A percentile compares a stretch with the other conserved stretches of the same genome.
phyloP scores from a whole-genome alignment of 2,888 invertebrate species.

The Rhodophaea formosa region DNA sequence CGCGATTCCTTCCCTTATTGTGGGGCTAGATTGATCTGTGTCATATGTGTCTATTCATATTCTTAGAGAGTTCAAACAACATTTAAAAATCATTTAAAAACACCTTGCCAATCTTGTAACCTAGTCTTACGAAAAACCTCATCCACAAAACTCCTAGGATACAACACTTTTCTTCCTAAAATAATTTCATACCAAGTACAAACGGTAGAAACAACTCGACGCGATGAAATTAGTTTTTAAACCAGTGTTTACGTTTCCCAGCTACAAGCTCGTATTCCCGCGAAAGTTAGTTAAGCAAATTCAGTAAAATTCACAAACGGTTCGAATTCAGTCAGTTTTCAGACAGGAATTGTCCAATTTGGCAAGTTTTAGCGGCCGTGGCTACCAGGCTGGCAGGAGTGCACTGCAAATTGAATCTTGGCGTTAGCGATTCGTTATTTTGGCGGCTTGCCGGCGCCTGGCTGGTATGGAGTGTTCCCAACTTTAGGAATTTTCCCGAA shows the following conservation, averaged over 20 bases:
- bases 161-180: too few species aligned
- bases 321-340: slow-evolving; percentile 33
- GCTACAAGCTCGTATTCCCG: neutral
- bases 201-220: neutral
- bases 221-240: neutral
- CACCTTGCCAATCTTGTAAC: too few species aligned
- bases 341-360: slow-evolving; percentile 51
- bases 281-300: slow-evolving; percentile 29
- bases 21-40: too few species aligned
- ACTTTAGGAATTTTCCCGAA: neutral
- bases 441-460: slow-evolving; percentile 34
- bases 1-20: too few species aligned
- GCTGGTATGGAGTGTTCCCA: slow-evolving; percentile 11
- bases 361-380: slow-evolving; percentile 49
- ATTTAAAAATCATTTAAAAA: too few species aligned
- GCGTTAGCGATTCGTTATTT: slow-evolving; percentile 46
- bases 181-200: too few species aligned
- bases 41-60: too few species aligned
- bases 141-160: too few species aligned
- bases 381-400: slow-evolving; percentile 45
- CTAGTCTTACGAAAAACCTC: too few species aligned
- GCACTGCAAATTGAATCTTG: slow-evolving; percentile 64
- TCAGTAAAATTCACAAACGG: slow-evolving; percentile 28
- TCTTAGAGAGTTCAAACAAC: too few species aligned
- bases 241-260: slow-evolving; percentile 5